A percentile compares a stretch with the other conserved stretches of the same genome.
These are phyloP conservation scores for Protomyctophum bolini DNA, from an alignment of 2,113 vertebrate species.

Conservation along the genomic window DNA sequence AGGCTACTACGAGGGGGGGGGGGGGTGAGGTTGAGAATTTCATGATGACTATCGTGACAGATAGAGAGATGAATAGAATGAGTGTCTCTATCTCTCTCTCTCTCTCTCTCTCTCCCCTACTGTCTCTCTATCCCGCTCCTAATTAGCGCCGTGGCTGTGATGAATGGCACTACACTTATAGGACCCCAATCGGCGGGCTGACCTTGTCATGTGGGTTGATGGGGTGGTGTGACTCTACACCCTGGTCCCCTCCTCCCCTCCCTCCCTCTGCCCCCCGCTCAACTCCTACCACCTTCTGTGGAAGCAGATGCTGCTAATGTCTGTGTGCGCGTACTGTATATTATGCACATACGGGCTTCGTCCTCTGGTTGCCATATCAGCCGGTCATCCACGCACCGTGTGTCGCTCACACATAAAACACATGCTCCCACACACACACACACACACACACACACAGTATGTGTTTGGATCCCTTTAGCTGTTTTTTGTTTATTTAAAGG, in stretches of 20 bases:
- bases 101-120: constrained; percentile 34
- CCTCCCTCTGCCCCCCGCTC: constrained; percentile 38
- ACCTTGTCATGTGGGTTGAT: constrained; percentile 78
- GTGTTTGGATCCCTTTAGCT: no score
- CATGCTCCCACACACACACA: neutral
- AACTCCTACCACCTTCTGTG: constrained; percentile 63
- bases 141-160: constrained; percentile 72
- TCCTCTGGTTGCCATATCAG: constrained; percentile 10
- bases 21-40: no score
- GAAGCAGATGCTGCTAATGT: constrained; percentile 68
- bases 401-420: neutral
- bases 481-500: no score
- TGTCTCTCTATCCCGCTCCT: constrained; percentile 47
- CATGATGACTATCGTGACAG: constrained; percentile 41
- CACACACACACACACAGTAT: no score
- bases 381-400: neutral
- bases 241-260: constrained; percentile 16
- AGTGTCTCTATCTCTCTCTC: constrained; percentile 5
- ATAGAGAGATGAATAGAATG: constrained; percentile 31
- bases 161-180: constrained; percentile 67
- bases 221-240: constrained; percentile 55
- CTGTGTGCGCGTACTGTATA: constrained; percentile 20
- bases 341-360: constrained; percentile 15
- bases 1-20: no score
- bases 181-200: constrained; percentile 61